phyloP scores from a whole-genome alignment of 1,140 invertebrate species.

The Anoplolepis gracilipes region DNA sequence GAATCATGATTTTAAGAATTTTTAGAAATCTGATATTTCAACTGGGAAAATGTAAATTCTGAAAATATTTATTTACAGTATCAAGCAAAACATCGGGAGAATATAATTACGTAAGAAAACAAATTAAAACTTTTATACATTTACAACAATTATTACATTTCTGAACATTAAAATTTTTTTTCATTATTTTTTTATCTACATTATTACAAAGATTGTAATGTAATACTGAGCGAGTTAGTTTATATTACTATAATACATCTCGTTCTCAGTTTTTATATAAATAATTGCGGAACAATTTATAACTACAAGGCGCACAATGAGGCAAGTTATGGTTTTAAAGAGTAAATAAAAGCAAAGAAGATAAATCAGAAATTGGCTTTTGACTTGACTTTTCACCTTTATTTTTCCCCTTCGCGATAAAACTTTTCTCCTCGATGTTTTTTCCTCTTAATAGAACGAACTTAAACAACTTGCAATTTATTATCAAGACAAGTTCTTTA shows the following conservation, averaged over 20 bases:
- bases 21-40: background rate
- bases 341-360: too few relatives aligned
- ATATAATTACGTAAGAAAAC: background rate
- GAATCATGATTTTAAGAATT: background rate
- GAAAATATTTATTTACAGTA: background rate
- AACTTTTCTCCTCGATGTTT: background rate
- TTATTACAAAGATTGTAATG: background rate
- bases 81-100: background rate
- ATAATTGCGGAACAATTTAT: background rate
- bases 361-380: background rate
- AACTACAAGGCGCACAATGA: too few relatives aligned
- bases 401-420: too few relatives aligned
- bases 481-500: too few relatives aligned
- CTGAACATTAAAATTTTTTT: conserved; percentile 1
- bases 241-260: background rate
- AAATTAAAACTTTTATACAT: too few relatives aligned
- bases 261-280: background rate
- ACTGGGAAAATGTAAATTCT: too few relatives aligned
- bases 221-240: background rate
- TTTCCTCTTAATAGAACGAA: background rate
- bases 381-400: background rate
- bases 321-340: background rate
- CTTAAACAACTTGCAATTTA: too few relatives aligned
- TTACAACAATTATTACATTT: background rate
- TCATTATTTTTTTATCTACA: background rate